Evolutionary conservation across 2,113 vertebrate species (phyloP).

Genomic region (Serinus canaria): DNA sequence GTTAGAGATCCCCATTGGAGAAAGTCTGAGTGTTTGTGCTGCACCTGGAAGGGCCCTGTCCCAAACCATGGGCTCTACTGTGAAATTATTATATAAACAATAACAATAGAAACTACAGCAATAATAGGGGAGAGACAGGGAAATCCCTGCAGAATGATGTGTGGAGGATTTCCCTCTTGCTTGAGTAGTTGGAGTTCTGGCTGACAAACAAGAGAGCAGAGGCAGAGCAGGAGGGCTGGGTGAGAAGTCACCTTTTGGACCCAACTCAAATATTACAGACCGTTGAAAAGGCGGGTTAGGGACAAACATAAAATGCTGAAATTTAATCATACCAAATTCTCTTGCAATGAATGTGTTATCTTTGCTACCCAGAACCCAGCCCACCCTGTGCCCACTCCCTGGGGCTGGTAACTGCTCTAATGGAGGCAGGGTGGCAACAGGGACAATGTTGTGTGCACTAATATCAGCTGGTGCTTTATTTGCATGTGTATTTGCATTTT

Average conservation of each 20-base stretch:
- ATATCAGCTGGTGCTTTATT: slow-evolving; percentile 33
- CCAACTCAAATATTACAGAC: background rate
- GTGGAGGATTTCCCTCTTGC: background rate
- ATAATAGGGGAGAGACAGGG: background rate
- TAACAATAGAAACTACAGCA: background rate
- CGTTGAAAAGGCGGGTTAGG: slow-evolving; percentile 14
- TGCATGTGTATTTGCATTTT: slow-evolving; percentile 67
- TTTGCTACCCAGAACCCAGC: slow-evolving; percentile 31
- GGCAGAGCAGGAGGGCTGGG: slow-evolving; percentile 1
- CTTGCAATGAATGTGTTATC: slow-evolving; percentile 55
- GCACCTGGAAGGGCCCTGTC: background rate
- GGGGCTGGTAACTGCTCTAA: background rate
- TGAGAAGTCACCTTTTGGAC: slow-evolving; percentile 16
- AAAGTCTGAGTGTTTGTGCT: background rate
- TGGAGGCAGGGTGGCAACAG: background rate
- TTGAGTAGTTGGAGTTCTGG: background rate
- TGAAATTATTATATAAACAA: background rate
- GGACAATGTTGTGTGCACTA: background rate
- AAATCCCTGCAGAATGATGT: background rate
- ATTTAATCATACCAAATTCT: slow-evolving; percentile 46
- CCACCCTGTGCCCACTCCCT: slow-evolving; percentile 6
- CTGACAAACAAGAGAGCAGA: background rate
- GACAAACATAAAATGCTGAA: slow-evolving; percentile 44
- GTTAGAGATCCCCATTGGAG: background rate
- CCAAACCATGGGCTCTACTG: background rate